Base-by-base conservation (phyloP, 1,140 invertebrate genomes). In the Drosophila simulans region DNA sequence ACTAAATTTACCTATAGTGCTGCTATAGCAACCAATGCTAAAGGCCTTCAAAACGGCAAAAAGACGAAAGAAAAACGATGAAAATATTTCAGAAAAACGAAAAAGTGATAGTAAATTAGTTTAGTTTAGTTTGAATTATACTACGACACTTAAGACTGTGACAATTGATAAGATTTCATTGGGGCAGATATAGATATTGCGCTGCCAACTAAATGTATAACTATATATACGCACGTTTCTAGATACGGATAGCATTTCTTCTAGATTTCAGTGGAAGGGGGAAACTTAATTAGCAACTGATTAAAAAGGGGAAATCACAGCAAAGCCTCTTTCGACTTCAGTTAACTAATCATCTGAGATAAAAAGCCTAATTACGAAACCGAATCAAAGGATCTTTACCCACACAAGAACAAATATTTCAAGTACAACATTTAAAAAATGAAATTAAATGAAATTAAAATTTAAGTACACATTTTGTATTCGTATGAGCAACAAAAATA, bases 41-140 rank as follows among this genome's bases (percentile, higher is more conserved):
- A 53, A 77, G 62, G 57, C 79, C 79, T 83, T 80, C 63, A 22
- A 79, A 45, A 17, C 37, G 35, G 34, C 27, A n/a, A 35, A 48
- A 20, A 43, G 17, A 15, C 8, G 5, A 34, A 13, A 46, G 3
- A 27, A 42, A 60, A 17, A 55, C 51, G 20, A 48, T 8, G 55
- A 55, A 64, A 58, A 58, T 51, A 66, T 34, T 66, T 59, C 42
- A 63, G 43, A 45, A 66, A 42, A 64, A 17, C 39, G 31, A 37
- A 69, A 69, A 56, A 82, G 73, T 82, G 62, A 81, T 81, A 82
- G 73, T 77, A 82, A 82, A 77, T 82, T 77, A 82, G 72, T 62
- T 66, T 56, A 71, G 70, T 59, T 80, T 72, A 72, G 73, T 65
- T 78, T 71, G 75, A 63, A 81, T 77, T 82, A 81, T 80, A 80